These are phyloP conservation scores for Scaptomyza polygonia DNA, from an alignment of 2,888 invertebrate species.

Conservation along the genomic window DNA sequence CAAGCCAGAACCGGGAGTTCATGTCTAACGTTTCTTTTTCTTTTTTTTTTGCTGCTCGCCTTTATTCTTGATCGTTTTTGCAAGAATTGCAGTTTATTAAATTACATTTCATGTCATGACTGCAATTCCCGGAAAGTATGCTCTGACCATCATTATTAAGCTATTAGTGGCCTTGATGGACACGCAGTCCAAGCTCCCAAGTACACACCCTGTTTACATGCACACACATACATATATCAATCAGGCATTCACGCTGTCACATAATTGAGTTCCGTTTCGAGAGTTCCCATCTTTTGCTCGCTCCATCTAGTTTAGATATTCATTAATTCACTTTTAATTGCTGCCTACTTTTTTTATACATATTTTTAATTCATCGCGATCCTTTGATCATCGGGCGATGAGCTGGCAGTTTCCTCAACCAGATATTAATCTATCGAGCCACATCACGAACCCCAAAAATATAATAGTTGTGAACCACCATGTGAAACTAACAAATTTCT, in stretches of 20 bases:
- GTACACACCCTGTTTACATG: background rate
- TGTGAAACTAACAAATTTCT: slow-evolving; percentile 50
- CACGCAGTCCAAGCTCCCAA: slow-evolving; percentile 7
- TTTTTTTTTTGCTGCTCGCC: slow-evolving; percentile 9
- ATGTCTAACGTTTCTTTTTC: slow-evolving; percentile 48
- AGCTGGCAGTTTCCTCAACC: slow-evolving; percentile 38
- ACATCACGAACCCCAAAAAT: slow-evolving; percentile 42
- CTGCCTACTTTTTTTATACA: slow-evolving; percentile 17
- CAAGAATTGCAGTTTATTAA: slow-evolving; percentile 67
- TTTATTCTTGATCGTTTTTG: background rate
- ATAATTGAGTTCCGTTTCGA: slow-evolving; percentile 29
- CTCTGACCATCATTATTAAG: slow-evolving; percentile 70
- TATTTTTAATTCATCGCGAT: slow-evolving; percentile 20
- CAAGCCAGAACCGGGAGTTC: slow-evolving; percentile 38
- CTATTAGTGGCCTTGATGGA: slow-evolving; percentile 69
- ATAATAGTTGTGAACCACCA: slow-evolving; percentile 22
- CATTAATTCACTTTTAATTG: slow-evolving; percentile 78
- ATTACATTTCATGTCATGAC: slow-evolving; percentile 65
- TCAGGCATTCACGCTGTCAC: slow-evolving; percentile 53
- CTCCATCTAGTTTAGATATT: slow-evolving; percentile 26
- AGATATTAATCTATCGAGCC: slow-evolving; percentile 28
- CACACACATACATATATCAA: slow-evolving; percentile 44
- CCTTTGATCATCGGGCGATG: slow-evolving; percentile 48
- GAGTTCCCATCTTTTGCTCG: background rate
- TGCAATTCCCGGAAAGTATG: slow-evolving; percentile 57